A percentile compares a stretch with the other conserved stretches of the same genome.
Evolutionary conservation across 2,888 invertebrate species (phyloP).

Genomic region (Pseudolycoriella hygida): DNA sequence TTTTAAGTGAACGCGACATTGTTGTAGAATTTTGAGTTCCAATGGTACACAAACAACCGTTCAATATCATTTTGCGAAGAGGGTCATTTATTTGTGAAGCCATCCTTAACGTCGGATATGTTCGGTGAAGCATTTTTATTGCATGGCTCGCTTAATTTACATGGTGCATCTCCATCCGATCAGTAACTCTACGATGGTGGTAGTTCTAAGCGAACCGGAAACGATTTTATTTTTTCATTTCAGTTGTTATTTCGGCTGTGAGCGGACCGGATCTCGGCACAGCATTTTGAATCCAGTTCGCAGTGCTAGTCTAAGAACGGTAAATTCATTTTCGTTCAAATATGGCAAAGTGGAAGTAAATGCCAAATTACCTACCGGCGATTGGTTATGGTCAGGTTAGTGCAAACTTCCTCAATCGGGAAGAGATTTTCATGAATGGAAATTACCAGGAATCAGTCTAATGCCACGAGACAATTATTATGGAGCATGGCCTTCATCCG

Average conservation of each 20-base stretch:
- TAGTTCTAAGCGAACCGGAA: too few relatives aligned
- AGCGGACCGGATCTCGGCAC: conserved; percentile 32
- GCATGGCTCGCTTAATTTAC: conserved; percentile 34
- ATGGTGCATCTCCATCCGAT: conserved; percentile 42
- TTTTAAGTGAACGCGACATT: too few relatives aligned
- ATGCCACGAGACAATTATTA: conserved; percentile 33
- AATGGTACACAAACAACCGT: conserved; percentile 46
- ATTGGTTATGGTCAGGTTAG: conserved; percentile 32
- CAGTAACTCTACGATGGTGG: conserved; percentile 22
- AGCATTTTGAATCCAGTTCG: conserved; percentile 45
- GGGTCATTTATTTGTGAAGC: conserved; percentile 37
- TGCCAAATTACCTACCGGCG: conserved; percentile 50
- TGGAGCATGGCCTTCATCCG: conserved; percentile 51
- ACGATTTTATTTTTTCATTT: too few relatives aligned
- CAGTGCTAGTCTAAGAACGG: conserved; percentile 44
- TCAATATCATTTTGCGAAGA: conserved; percentile 41
- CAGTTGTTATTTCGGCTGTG: conserved; percentile 24
- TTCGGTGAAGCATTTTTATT: conserved; percentile 34
- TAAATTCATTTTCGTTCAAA: conserved; percentile 42
- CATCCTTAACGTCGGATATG: conserved; percentile 38
- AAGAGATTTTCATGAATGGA: too few relatives aligned
- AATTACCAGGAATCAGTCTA: conserved; percentile 54
- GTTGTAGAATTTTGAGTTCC: conserved; percentile 46
- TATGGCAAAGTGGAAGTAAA: conserved; percentile 45
- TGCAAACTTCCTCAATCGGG: too few relatives aligned